Evolutionary conservation across 2,888 invertebrate genomes (phyloP).

Genomic region (Drosophila pseudotalamancana): DNA sequence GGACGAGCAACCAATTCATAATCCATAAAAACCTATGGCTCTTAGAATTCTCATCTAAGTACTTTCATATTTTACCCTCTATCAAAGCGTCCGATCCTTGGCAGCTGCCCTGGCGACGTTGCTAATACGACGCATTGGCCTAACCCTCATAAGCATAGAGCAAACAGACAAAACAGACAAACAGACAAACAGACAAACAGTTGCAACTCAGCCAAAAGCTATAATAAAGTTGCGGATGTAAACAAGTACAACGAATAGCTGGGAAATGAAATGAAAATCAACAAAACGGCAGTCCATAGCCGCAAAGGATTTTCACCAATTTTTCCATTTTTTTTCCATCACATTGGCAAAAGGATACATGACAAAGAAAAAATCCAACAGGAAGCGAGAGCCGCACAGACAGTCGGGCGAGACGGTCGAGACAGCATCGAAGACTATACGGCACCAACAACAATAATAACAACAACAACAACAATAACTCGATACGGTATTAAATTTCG

Average conservation of each 20-base stretch:
- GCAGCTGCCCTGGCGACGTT: conserved; percentile 28
- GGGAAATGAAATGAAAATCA: conserved; percentile 76
- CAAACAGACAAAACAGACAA: conserved; percentile 72
- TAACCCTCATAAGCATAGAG: conserved; percentile 74
- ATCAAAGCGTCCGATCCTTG: background rate
- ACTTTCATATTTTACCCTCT: background rate
- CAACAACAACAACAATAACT: conserved; percentile 24
- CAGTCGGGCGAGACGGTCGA: conserved; percentile 37
- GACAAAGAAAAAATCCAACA: conserved; percentile 16
- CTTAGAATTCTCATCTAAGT: conserved; percentile 23
- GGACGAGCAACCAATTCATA: conserved; percentile 49
- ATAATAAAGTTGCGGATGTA: conserved; percentile 80
- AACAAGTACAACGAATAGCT: conserved; percentile 54
- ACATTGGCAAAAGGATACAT: conserved; percentile 49
- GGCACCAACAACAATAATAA: conserved; percentile 49
- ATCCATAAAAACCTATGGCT: conserved; percentile 49
- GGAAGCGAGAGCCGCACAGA: conserved; percentile 40
- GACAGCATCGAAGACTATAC: conserved; percentile 52
- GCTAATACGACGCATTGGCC: conserved; percentile 69
- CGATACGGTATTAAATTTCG: conserved; percentile 78
- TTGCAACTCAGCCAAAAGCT: conserved; percentile 78
- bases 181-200: conserved; percentile 77
- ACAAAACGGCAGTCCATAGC: conserved; percentile 50
- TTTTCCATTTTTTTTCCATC: conserved; percentile 26
- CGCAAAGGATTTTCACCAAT: conserved; percentile 57